Conservation (phyloP, 2,888 invertebrate genomes). For the Apodemia zela region DNA sequence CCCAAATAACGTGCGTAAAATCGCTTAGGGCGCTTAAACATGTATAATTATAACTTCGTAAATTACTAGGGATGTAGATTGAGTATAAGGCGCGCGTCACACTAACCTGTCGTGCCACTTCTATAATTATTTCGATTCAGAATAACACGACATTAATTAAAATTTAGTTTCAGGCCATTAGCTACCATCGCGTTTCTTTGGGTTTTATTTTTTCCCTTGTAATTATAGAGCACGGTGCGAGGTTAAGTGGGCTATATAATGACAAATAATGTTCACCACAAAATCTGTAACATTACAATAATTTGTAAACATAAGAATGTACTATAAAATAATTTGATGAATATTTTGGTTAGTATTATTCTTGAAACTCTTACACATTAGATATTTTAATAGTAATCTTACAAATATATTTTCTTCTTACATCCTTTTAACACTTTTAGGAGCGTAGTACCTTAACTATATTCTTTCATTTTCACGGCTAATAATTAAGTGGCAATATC, state of each 20-base stretch:
- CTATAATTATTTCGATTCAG: conserved; percentile 77
- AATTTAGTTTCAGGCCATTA: conserved; percentile 80
- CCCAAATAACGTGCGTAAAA: conserved; percentile 70
- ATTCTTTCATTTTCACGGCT: too few relatives aligned
- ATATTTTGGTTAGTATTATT: too few relatives aligned
- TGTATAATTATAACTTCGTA: conserved; percentile 71
- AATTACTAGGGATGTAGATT: conserved; percentile 66
- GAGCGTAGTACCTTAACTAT: too few relatives aligned
- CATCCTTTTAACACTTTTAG: too few relatives aligned
- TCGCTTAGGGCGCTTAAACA: conserved; percentile 60
- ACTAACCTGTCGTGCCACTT: conserved; percentile 73
- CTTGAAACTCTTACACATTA: too few relatives aligned
- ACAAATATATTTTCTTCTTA: too few relatives aligned
- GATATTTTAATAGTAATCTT: too few relatives aligned
- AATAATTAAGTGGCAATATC: too few relatives aligned
- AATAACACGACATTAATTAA: conserved; percentile 81
- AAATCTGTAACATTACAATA: conserved; percentile 37
- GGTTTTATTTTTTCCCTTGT: conserved; percentile 69
- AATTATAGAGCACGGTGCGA: conserved; percentile 72
- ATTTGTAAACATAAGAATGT: not conserved
- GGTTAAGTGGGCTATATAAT: conserved; percentile 74
- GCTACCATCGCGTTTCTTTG: conserved; percentile 76
- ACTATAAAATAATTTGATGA: too few relatives aligned
- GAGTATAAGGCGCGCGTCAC: conserved; percentile 43
- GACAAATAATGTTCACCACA: conserved; percentile 76